Evolutionary conservation across 2,888 invertebrate genomes (phyloP).

Genomic region (Sthenelais limicola): DNA sequence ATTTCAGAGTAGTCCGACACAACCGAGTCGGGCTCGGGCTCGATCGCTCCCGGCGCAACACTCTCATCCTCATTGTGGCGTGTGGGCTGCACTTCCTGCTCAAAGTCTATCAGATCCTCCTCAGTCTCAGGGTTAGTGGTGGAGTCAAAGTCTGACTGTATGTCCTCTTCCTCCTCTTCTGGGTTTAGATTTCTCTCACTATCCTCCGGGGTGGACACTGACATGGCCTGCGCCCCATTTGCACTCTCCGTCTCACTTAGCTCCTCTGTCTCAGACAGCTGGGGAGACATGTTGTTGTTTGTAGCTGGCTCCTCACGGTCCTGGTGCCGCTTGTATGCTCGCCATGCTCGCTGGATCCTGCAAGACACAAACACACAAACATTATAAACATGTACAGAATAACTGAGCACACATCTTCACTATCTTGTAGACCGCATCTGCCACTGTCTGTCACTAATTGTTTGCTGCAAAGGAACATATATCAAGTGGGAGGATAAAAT

Average conservation of each 20-base stretch:
- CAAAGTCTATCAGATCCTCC: background rate
- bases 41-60: conserved; percentile 38
- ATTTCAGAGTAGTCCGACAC: conserved; percentile 67
- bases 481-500: too few species aligned
- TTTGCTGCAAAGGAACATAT: too few species aligned
- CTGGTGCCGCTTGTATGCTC: conserved; percentile 42
- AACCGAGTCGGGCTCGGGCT: conserved; percentile 52
- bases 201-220: conserved; percentile 51
- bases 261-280: conserved; percentile 41
- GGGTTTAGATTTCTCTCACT: conserved; percentile 36
- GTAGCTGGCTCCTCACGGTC: conserved; percentile 3
- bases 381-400: too few species aligned
- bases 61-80: background rate
- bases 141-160: conserved; percentile 37
- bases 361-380: too few species aligned
- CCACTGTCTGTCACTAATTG: too few species aligned
- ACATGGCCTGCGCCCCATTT: conserved; percentile 49
- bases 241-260: conserved; percentile 43
- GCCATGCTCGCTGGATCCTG: conserved; percentile 56
- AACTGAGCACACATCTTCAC: too few species aligned
- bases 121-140: background rate
- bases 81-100: background rate
- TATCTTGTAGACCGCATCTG: too few species aligned
- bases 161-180: conserved; percentile 21
- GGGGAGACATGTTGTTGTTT: conserved; percentile 39